phyloP scores from a whole-genome alignment of 92 coral and sea anemone genomes.

The Scolanthus callimorphus region DNA sequence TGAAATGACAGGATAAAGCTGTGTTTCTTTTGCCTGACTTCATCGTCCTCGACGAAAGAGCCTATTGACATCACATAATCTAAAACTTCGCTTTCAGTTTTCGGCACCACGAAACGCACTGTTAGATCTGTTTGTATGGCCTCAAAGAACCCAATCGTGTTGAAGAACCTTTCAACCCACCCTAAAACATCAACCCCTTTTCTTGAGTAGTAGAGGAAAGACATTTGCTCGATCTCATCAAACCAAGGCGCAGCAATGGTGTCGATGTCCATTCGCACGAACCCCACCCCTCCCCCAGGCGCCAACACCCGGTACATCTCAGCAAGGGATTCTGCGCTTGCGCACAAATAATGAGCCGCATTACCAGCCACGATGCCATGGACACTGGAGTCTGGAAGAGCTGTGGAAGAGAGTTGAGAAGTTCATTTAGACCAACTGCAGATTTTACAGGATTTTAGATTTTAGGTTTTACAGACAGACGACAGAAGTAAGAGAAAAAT shows the following conservation, averaged over 20 bases:
- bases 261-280: not conserved
- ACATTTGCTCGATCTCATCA: not conserved
- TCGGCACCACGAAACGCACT: not conserved
- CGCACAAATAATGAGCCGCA: not conserved
- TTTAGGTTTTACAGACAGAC: too few relatives aligned
- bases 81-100: not conserved
- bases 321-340: not conserved
- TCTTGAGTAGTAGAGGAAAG: not conserved
- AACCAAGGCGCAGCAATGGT: not conserved
- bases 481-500: too few relatives aligned
- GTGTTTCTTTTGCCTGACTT: too few relatives aligned
- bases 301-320: slow-evolving; percentile 8
- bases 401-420: too few relatives aligned
- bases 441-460: too few relatives aligned
- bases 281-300: not conserved
- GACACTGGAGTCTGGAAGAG: slow-evolving; percentile 14
- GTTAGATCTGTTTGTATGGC: not conserved
- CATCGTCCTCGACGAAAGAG: too few relatives aligned
- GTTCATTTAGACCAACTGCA: too few relatives aligned
- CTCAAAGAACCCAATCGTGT: not conserved
- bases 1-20: too few relatives aligned
- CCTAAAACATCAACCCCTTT: slow-evolving; percentile 5
- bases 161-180: not conserved
- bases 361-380: not conserved
- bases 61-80: not conserved